Evolutionary conservation across 2,888 invertebrate species (phyloP), one percentile per base, ranked within the genome.

Genomic region (Zeuzera pyrina): DNA sequence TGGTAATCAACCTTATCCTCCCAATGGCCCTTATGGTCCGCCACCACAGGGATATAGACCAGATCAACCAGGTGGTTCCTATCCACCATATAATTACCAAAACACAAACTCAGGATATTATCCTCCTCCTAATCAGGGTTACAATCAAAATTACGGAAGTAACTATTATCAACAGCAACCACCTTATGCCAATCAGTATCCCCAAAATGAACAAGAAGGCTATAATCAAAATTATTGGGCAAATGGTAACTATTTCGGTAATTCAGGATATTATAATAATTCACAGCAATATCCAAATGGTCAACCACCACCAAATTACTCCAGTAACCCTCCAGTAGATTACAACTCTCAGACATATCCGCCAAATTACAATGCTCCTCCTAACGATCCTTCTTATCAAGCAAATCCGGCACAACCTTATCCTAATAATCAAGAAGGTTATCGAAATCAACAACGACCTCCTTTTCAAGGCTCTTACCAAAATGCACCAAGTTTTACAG

Each of bases 111-210:
- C 66, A 3, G 76, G 74, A 0, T 79, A 69, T 33, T 79, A 84
- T 49, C 85, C 86, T 10, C 85, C 86, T 10, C 85, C 85, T 16
- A 86, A 85, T 43, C 83, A 73, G 51, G 59, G 57, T 2, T 84
- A 71, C 41, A 76, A 73, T 35, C 73, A 76, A 42, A 79, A 79
- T 41, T 79, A 70, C 35, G 73, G 72, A 13, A 58, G 44, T 31
- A 74, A 72, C 39, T 83, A 78, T 46, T 84, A 83, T 14, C 28
- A 28, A 30, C 79, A 77, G 36, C 71, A 63, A 42, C 60, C 66
- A 3, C 67, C 73, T 42, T 84, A 79, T 42, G 72, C 78, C 1
- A 79, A 76, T 38, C 81, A 83, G 35, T 83, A 73, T 36, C 71
- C 78, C 4, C 19, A 19, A 19, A 62, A 39, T 42, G 73, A 76